A percentile compares a stretch with the other conserved stretches of the same genome.
Evolutionary conservation across 2,797 vertebrate genomes (phyloP).

Genomic region (Anniella stebbinsi): DNA sequence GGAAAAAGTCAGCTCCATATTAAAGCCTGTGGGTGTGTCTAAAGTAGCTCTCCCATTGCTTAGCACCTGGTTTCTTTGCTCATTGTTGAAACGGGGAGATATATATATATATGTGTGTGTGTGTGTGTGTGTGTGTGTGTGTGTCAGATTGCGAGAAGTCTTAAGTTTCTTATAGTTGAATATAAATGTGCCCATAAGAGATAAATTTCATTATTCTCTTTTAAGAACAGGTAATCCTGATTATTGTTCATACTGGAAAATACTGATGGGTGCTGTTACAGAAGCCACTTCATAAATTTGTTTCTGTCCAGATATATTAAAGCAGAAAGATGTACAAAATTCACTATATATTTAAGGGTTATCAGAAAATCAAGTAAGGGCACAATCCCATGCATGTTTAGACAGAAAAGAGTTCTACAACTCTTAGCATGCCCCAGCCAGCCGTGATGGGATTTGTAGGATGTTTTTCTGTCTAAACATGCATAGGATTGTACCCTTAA

Average conservation of each 20-base stretch:
- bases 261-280: not conserved
- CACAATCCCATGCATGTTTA: no score
- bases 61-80: not conserved
- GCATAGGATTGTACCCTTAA: not conserved
- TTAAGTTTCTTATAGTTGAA: constrained; percentile 40
- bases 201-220: not conserved
- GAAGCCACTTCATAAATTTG: not conserved
- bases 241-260: not conserved
- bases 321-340: not conserved
- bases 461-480: no score
- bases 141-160: not conserved
- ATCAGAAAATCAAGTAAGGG: no score
- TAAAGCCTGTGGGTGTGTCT: not conserved
- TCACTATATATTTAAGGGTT: not conserved
- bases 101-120: no score
- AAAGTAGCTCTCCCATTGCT: not conserved
- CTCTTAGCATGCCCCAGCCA: no score
- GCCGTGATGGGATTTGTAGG: no score
- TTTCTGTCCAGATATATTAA: not conserved
- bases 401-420: no score
- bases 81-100: no score
- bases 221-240: not conserved
- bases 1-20: not conserved
- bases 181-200: not conserved
- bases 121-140: no score